Conservation (phyloP, 2,888 invertebrate species). For the Blastobasis lacticolella region DNA sequence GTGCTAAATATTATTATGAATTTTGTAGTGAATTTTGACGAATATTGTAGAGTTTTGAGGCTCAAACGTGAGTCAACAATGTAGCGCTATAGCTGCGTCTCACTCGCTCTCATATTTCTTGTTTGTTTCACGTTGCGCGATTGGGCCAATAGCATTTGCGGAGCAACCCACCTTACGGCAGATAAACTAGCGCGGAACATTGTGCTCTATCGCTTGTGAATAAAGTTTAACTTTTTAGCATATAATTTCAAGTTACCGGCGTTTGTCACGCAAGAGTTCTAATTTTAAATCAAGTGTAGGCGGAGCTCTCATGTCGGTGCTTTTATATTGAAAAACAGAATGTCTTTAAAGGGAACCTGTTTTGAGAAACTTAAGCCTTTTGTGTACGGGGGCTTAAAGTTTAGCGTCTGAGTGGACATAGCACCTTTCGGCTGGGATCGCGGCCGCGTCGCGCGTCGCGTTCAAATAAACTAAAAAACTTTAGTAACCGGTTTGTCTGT, state of each 20-base stretch:
- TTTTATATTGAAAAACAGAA: constrained; percentile 71
- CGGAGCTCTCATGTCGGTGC: constrained; percentile 67
- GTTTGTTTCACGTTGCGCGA: constrained; percentile 67
- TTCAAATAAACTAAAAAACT: constrained; percentile 71
- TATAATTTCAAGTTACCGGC: constrained; percentile 68
- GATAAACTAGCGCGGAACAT: constrained; percentile 62
- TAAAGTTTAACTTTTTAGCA: constrained; percentile 71
- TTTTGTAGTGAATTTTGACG: not conserved
- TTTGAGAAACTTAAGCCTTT: constrained; percentile 72
- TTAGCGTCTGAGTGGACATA: constrained; percentile 50
- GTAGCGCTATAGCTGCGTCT: constrained; percentile 43
- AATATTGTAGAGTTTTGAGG: constrained; percentile 3
- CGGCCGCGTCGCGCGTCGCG: constrained; percentile 31
- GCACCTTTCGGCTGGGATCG: constrained; percentile 42
- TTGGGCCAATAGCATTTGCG: constrained; percentile 71
- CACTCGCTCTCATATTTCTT: constrained; percentile 62
- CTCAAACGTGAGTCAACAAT: constrained; percentile 15
- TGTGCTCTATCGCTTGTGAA: constrained; percentile 63
- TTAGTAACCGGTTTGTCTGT: constrained; percentile 71
- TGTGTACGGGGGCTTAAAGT: constrained; percentile 62
- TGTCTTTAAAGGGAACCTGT: constrained; percentile 70
- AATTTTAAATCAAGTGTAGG: constrained; percentile 75
- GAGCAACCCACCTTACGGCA: constrained; percentile 70
- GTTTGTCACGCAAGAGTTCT: constrained; percentile 74
- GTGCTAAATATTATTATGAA: not conserved